Evolutionary conservation across 1,140 invertebrate species (phyloP).

Genomic region (Conopomorpha cramerella): DNA sequence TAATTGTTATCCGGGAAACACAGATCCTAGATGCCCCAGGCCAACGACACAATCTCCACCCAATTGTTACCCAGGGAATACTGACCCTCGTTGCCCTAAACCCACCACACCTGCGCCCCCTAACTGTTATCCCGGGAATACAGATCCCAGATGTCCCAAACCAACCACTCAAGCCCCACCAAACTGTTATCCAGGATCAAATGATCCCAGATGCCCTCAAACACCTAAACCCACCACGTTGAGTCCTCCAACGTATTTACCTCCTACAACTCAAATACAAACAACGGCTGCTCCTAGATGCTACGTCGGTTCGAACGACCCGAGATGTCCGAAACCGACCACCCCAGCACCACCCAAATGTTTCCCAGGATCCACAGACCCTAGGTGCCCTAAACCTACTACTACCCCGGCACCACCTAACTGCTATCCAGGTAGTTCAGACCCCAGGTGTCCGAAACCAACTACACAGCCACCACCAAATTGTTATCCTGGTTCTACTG

Average conservation of each 20-base stretch:
- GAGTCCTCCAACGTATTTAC: slow-evolving; percentile 10
- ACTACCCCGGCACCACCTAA: slow-evolving; percentile 13
- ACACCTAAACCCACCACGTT: slow-evolving; percentile 11
- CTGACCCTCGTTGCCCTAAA: slow-evolving; percentile 24
- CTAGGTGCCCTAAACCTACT: slow-evolving; percentile 22
- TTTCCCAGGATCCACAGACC: slow-evolving; percentile 37
- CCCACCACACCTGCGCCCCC: slow-evolving; percentile 11
- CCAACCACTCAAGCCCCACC: slow-evolving; percentile 11
- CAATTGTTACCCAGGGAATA: slow-evolving; percentile 10
- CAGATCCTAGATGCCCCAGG: slow-evolving; percentile 32
- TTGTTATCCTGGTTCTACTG: slow-evolving; percentile 28
- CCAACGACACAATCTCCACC: slow-evolving; percentile 11
- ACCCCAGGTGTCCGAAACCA: slow-evolving; percentile 29
- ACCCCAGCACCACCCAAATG: slow-evolving; percentile 12
- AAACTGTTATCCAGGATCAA: slow-evolving; percentile 36
- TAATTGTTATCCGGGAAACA: slow-evolving; percentile 27
- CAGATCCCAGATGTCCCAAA: slow-evolving; percentile 13
- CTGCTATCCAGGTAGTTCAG: slow-evolving; percentile 38
- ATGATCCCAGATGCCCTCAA: slow-evolving; percentile 36
- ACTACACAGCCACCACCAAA: slow-evolving; percentile 12
- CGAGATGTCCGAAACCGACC: slow-evolving; percentile 21
- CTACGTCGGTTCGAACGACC: slow-evolving; percentile 40
- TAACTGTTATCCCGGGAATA: slow-evolving; percentile 26
- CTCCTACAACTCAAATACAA: too few relatives aligned
- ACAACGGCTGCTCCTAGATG: slow-evolving; percentile 18